Evolutionary conservation across 2,888 invertebrate species (phyloP).

Genomic region (Sinhomidia bicolor): DNA sequence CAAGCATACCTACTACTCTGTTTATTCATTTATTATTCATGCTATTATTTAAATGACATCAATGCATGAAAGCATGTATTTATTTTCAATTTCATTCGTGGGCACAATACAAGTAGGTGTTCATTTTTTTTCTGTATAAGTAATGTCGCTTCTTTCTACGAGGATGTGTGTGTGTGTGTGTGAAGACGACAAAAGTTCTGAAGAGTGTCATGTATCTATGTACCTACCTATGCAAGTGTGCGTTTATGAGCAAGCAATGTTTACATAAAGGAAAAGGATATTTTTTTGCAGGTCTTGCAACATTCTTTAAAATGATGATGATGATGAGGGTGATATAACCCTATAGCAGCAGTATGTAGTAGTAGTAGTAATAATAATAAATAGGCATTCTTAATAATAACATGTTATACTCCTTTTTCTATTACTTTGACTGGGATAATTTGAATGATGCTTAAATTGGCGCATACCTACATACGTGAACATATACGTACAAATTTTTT

Average conservation of each 20-base stretch:
- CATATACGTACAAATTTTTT: background rate
- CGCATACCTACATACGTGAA: background rate
- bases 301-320: constrained; percentile 18
- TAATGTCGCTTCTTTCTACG: background rate
- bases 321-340: background rate
- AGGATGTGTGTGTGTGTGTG: background rate
- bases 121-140: background rate
- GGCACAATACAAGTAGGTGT: no score
- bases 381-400: constrained; percentile 5
- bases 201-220: no score
- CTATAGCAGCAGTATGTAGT: no score
- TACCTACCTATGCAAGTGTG: no score
- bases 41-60: background rate
- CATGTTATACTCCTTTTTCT: background rate
- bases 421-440: background rate
- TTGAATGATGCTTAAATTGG: no score
- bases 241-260: background rate
- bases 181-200: no score
- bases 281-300: constrained; percentile 55
- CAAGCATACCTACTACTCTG: no score
- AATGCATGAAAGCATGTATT: background rate
- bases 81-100: constrained; percentile 29
- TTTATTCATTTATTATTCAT: no score
- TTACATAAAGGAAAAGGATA: constrained; percentile 54
- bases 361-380: no score